Evolutionary conservation across 2,888 invertebrate genomes (phyloP).

Genomic region (Tortricodes alternella): DNA sequence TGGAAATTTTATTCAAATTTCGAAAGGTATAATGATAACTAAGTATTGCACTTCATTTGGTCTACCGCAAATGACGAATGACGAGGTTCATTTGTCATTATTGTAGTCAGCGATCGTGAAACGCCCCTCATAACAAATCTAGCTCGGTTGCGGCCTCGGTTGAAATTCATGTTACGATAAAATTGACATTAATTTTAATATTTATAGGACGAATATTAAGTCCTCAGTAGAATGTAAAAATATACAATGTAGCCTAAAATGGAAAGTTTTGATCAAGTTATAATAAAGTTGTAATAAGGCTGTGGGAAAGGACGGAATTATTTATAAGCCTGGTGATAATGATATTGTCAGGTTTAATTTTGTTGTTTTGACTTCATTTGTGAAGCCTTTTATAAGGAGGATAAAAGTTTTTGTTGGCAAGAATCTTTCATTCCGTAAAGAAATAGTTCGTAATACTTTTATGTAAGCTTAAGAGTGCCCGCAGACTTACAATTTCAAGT

Average conservation of each 20-base stretch:
- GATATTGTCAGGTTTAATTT: constrained; percentile 1
- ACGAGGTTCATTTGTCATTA: constrained; percentile 7
- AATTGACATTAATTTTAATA: not conserved
- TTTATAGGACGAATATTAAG: not conserved
- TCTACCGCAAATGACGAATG: not conserved
- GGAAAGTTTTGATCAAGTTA: constrained; percentile 13
- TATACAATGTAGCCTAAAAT: not conserved
- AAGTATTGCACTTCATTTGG: not conserved
- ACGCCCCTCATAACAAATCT: not conserved
- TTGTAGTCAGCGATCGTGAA: constrained; percentile 4
- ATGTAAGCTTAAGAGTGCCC: too few relatives aligned
- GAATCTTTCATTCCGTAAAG: too few relatives aligned
- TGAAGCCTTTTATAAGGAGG: too few relatives aligned
- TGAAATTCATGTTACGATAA: not conserved
- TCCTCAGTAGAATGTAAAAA: not conserved
- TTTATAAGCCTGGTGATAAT: constrained; percentile 12
- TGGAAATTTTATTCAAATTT: too few relatives aligned
- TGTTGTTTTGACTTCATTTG: not conserved
- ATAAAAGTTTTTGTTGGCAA: too few relatives aligned
- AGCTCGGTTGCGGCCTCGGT: not conserved
- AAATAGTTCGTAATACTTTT: too few relatives aligned
- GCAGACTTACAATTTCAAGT: too few relatives aligned
- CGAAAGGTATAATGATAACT: not conserved
- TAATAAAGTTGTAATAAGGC: constrained; percentile 5
- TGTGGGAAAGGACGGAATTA: constrained; percentile 6